Base-by-base conservation (phyloP, 2,113 vertebrate species). In the Oxyruncus cristatus region DNA sequence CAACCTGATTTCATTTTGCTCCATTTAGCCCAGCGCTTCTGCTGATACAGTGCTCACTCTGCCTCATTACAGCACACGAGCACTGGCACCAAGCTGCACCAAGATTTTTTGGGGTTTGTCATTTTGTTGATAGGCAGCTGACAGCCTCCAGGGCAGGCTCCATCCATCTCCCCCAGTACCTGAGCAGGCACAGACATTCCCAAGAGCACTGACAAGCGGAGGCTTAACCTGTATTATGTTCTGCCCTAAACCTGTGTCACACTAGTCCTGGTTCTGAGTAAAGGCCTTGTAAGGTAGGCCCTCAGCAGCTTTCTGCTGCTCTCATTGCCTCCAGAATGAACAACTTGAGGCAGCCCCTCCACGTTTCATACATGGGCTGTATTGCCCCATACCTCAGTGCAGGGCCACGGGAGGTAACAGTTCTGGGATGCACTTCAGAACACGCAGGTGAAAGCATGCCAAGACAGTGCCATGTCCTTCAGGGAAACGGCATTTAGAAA, bases 1-100 rank as follows among this genome's bases (percentile, higher is more conserved):
- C 30, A 72, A 56, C 87, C 85, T 50, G 68, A 68, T 91, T 89
- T 72, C 28, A 33, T 46, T 90, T 73, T 84, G 49, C 73, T 94
- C 52, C 37, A 3, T 80, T 94, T 76, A 86, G 61, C 49, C 82
- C 88, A 18, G 73, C 0, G 0, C 52, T 71, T 65, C 47, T 73
- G 46, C 63, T 65, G 62, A 9, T 30, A 3, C 0, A 0, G 49
- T 41, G n/a, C 44, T 92, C 23, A 2, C 30, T 50, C 13, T 71
- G 46, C 68, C 42, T 76, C 3, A 0, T 27, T 41, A 19, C 49
- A 50, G 20, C 15, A 49, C 19, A 27, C 0, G 0, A 75, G 41
- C n/a, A 59, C 22, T 52, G 65, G 41, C 50, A 68, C 24, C 22
- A 61, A 77, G 55, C 18, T 68, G n/a, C 66, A 32, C 56, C 12